phyloP scores from a whole-genome alignment of 64 coral and sea anemone species.

The Porites australiensis region DNA sequence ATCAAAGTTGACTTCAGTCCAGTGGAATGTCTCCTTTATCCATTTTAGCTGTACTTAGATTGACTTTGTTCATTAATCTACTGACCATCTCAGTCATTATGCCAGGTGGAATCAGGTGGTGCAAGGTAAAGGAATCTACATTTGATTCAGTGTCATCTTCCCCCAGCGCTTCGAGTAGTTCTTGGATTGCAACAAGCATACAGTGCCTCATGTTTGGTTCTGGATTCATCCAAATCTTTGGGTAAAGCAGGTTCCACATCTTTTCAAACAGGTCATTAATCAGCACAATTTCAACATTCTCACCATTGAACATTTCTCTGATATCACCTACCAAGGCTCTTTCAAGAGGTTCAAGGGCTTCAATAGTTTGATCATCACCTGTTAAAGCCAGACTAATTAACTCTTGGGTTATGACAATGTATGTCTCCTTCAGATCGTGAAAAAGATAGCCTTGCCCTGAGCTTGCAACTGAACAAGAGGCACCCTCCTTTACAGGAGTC shows the following conservation, averaged over 20 bases:
- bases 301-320: not conserved
- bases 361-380: not conserved
- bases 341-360: not conserved
- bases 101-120: no score
- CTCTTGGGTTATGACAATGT: not conserved
- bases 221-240: not conserved
- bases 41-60: no score
- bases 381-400: not conserved
- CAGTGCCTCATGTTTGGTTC: slow-evolving; percentile 13
- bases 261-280: not conserved
- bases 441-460: not conserved
- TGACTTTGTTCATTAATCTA: no score
- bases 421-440: slow-evolving; percentile 6
- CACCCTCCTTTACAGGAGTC: not conserved
- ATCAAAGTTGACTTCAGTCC: no score
- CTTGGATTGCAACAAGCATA: slow-evolving; percentile 32
- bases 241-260: not conserved
- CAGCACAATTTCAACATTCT: not conserved
- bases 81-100: no score
- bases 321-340: not conserved
- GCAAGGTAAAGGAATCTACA: no score
- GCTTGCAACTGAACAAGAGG: not conserved
- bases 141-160: not conserved
- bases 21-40: no score
- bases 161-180: not conserved